Evolutionary conservation across 2,113 vertebrate genomes (phyloP).

Genomic region (Alethe castanea): DNA sequence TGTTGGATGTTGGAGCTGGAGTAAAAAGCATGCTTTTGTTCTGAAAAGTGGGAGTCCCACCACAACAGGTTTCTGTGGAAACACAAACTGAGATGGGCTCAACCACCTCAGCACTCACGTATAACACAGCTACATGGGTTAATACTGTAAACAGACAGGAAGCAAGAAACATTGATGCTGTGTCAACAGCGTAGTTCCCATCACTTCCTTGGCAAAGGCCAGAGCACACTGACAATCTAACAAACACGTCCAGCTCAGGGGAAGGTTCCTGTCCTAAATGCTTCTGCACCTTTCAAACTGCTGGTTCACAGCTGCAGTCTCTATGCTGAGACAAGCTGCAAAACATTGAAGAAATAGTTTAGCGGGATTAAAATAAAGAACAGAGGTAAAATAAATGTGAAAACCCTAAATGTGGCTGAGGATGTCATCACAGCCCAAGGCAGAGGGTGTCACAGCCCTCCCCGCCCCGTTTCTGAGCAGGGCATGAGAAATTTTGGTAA

Average conservation of each 20-base stretch:
- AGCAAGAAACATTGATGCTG: background rate
- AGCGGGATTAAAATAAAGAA: background rate
- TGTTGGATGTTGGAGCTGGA: background rate
- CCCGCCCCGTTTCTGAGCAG: fast-evolving
- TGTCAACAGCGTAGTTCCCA: background rate
- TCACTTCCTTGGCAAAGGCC: background rate
- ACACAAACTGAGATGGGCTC: background rate
- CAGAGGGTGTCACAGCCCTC: background rate
- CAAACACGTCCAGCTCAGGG: background rate
- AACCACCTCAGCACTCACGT: background rate
- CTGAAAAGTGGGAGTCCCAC: background rate
- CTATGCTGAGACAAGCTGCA: background rate
- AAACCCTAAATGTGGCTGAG: background rate
- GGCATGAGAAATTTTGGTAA: fast-evolving
- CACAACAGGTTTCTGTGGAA: background rate
- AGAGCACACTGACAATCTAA: background rate
- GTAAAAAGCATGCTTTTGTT: background rate
- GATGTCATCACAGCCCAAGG: background rate
- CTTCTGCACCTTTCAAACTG: background rate
- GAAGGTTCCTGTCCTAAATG: background rate
- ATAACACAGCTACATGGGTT: background rate
- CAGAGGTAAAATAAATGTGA: background rate
- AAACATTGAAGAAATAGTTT: background rate
- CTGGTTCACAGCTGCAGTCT: background rate
- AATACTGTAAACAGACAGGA: background rate